These are phyloP conservation scores for Alosa sapidissima DNA, from an alignment of 2,797 vertebrate genomes.

Conservation along the genomic window DNA sequence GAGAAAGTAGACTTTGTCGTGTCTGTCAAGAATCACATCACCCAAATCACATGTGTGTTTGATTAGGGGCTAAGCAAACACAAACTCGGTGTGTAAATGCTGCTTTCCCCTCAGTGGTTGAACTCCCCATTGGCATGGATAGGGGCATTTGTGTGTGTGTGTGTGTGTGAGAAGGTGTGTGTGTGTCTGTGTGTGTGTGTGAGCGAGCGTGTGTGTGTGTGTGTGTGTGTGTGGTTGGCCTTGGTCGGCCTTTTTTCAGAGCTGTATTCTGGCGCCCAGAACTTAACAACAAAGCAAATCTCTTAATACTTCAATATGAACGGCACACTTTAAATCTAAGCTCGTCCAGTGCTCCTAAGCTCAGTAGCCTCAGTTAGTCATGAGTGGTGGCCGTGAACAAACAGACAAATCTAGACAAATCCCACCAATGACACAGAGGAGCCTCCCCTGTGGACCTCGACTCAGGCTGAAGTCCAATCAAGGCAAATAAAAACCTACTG, in stretches of 20 bases:
- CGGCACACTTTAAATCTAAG: not conserved
- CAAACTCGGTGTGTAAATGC: not conserved
- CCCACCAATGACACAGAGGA: not conserved
- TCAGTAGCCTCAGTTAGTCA: not conserved
- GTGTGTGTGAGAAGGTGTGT: not conserved
- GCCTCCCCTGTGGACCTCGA: not conserved
- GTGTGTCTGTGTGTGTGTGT: constrained; percentile 8
- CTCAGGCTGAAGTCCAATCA: constrained; percentile 9
- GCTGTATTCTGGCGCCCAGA: not conserved
- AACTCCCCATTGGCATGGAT: not conserved
- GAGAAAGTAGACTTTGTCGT: constrained; percentile 21
- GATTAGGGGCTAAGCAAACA: not conserved
- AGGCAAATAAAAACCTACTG: constrained; percentile 6
- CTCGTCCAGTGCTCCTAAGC: not conserved
- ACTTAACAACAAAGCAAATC: not conserved
- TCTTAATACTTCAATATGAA: not conserved
- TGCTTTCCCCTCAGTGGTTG: not conserved
- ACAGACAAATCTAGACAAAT: constrained; percentile 10
- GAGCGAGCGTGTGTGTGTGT: too few relatives aligned
- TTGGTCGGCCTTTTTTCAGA: not conserved
- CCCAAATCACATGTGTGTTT: not conserved
- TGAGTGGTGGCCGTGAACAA: not conserved
- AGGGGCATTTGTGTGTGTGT: not conserved
- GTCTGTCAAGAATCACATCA: constrained; percentile 7
- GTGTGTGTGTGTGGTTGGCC: not conserved